phyloP scores from a whole-genome alignment of 2,888 invertebrate species.

The Diadromus collaris region DNA sequence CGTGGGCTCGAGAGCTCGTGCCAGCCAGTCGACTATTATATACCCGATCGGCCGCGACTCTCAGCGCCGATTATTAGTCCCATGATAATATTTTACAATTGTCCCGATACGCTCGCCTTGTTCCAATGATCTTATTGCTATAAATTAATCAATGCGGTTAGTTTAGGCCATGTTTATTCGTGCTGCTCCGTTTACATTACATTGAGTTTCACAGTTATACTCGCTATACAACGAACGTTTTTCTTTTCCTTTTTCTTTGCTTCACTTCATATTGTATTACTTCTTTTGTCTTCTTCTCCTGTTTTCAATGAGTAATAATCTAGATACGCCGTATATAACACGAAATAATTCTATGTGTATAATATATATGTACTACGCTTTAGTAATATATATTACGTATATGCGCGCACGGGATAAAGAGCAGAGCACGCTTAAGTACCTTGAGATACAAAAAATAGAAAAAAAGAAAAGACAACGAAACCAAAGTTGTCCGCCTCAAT shows the following conservation, averaged over 20 bases:
- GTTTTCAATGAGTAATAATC: slow-evolving; percentile 34
- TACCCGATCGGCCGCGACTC: not conserved
- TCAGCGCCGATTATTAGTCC: slow-evolving; percentile 25
- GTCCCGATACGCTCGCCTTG: not conserved
- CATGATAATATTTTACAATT: slow-evolving; percentile 47
- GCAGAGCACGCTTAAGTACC: slow-evolving; percentile 3
- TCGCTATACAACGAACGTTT: slow-evolving; percentile 63
- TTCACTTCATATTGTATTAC: slow-evolving; percentile 26
- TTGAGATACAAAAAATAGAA: not conserved
- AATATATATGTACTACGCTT: slow-evolving; percentile 30
- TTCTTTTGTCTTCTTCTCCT: not conserved
- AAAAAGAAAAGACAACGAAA: not conserved
- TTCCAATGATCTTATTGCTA: not conserved
- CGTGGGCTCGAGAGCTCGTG: slow-evolving; percentile 1
- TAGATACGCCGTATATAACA: slow-evolving; percentile 50
- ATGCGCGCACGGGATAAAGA: not conserved
- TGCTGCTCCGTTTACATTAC: slow-evolving; percentile 71
- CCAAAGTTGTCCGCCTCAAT: not conserved
- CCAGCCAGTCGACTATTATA: not conserved
- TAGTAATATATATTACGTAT: slow-evolving; percentile 27
- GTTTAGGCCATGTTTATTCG: slow-evolving; percentile 76
- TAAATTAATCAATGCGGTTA: slow-evolving; percentile 47
- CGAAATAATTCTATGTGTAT: slow-evolving; percentile 30
- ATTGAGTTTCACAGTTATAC: slow-evolving; percentile 69
- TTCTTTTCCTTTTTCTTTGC: slow-evolving; percentile 49